Evolutionary conservation across 2,888 invertebrate species (phyloP), one percentile per base, ranked within the genome.

Genomic region (Petrophora chlorosata): DNA sequence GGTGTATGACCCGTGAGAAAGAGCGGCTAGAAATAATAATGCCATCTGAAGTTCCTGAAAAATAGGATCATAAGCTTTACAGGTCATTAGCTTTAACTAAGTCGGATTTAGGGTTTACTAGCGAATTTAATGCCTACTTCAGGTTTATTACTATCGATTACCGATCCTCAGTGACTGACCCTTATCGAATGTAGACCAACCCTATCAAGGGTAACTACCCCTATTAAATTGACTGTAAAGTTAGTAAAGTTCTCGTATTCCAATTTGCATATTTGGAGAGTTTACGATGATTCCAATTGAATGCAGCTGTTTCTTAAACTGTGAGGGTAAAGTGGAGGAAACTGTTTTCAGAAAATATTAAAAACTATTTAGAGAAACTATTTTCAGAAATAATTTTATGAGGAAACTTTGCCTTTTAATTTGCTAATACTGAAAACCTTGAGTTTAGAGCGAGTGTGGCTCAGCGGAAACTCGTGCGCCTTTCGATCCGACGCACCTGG

Each of bases 231-330:
- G 28, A 23, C 35, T 41, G 32, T 42, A 34, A 53, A 45, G 36
- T 54, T 50, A 52, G 44, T 49, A 47, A 51, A 51, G 42, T 51
- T 46, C 35, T 26, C 40, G 34, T 23, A 29, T 30, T 42, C 41
- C 33, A 30, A 32, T 3, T 51, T 47, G 35, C 33, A 33, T 46
- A 16, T n/a, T n/a, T n/a, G n/a, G n/a, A n/a, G n/a, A n/a, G n/a
- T n/a, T n/a, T n/a, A n/a, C n/a, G 41, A 47, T 58, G 46, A 50
- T 34, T 52, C 28, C 38, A 28, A 53, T 48, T 41, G 34, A 26
- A 38, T 58, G 52, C 49, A 58, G 50, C 47, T 36, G 53, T 23
- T 7, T n/a, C 8, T 8, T 8, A 3, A 8, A n/a, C 5, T 23
- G 23, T 23, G n/a, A 23, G 5, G 23, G 23, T 23, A n/a, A n/a